Conservation (phyloP, 2,797 vertebrate genomes). For the Loriculus beryllinus region DNA sequence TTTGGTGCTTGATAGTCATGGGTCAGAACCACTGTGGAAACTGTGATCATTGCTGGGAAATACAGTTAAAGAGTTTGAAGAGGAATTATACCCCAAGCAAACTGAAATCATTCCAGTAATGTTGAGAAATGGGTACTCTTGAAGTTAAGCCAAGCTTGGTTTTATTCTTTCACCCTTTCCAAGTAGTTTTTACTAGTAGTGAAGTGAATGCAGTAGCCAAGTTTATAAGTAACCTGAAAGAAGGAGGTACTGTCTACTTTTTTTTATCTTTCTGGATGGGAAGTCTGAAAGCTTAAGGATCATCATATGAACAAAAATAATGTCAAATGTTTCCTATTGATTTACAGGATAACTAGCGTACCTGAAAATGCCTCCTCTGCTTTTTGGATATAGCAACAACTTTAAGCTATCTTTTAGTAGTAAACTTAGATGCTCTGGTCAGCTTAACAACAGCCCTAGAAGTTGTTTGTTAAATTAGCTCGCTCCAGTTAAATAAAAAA, state of each 20-base stretch:
- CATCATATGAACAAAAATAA: background rate
- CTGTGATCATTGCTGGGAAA: fast-evolving
- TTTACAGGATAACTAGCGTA: background rate
- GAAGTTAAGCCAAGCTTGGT: background rate
- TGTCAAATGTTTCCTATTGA: background rate
- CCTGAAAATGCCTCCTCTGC: background rate
- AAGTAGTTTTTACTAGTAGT: background rate
- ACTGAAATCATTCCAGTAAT: background rate
- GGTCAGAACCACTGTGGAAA: background rate
- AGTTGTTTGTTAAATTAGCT: background rate
- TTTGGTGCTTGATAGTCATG: background rate
- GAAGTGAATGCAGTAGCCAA: background rate
- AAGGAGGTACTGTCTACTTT: background rate
- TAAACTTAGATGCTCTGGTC: background rate
- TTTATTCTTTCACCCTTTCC: background rate
- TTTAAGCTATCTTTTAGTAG: background rate
- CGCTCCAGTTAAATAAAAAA: background rate
- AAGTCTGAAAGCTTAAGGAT: background rate
- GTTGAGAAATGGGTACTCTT: background rate
- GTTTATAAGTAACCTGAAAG: background rate
- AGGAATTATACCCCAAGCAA: background rate
- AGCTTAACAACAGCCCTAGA: background rate
- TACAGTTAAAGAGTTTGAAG: background rate
- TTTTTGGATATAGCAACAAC: background rate
- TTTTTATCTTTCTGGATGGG: background rate